Base-by-base conservation (phyloP, 2,797 vertebrate genomes). In the Rhinogobio ventralis region DNA sequence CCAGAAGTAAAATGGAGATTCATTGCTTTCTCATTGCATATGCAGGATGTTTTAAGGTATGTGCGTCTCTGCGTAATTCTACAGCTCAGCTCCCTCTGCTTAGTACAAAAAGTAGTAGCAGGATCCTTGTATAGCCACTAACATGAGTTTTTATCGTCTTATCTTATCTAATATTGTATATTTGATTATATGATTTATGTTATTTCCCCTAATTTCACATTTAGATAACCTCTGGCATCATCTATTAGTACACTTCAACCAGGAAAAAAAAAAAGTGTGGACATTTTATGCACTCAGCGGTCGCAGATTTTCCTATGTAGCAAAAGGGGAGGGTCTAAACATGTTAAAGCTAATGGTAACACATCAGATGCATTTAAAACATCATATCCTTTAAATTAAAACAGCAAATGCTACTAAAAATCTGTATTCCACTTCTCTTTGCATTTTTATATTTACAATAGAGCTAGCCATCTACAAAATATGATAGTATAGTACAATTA, bases 1-100 rank as follows among this genome's bases (percentile, higher is more conserved):
- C n/a, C 51, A 78, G 8, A 84, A 85, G 46, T 57, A 80, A 88
- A 86, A 85, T 66, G 60, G 57, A 84, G 60, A 77, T 84, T 85
- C 66, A 82, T 60, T 53, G 45, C 83, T 85, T 84, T 85, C 62
- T 86, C 23, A 42, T 77, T 82, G n/a, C 23, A 15, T 33, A 86
- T 89, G 71, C 25, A 79, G 73, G 82, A 72, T 67, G 25, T 73
- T 57, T 83, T 64, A 42, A 80, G n/a, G 36, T 28, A 72, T 2
- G 19, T 55, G 75, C 75, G 0, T 57, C 20, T 57, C 19, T 75
- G 53, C 33, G 55, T 39, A 5, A 19, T n/a, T 42, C 36, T 36
- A 57, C 11, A 55, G 10, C 13, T 36, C 57, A 53, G 33, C 9
- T 36, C 28, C 30, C 60, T 67, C 20, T 82, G 67, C 45, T 60